Base-by-base conservation (phyloP, 2,888 invertebrate genomes). In the Trichacis sp. region DNA sequence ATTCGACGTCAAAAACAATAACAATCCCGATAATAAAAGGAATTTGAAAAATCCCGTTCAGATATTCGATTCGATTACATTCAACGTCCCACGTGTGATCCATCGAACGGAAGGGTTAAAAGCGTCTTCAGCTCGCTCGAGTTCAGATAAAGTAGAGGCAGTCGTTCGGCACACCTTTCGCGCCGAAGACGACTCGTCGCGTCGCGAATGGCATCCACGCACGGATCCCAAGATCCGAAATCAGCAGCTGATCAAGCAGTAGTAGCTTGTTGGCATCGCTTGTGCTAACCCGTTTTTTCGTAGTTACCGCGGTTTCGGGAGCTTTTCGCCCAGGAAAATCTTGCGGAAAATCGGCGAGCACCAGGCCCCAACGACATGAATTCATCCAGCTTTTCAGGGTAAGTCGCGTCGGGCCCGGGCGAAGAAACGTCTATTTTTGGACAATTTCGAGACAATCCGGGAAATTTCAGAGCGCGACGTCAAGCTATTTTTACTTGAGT, bases 181-280 rank as follows among this genome's bases (percentile, higher is more conserved):
- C 12, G 14, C 20, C 19, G 43, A 19, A 19, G 43, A 43, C 20
- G 43, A 43, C 43, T 43, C 43, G 18, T 18, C 15, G 43, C 43
- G 43, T 43, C 19, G 19, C 19, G 52, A 42, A 38, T 38, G 48
- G 33, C 45, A 51, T 46, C 30, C 30, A 49, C 48, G 62, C 58
- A 38, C 51, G 20, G 51, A 15, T 47, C 55, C 59, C 50, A 54
- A 61, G 59, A 52, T 58, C 65, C 60, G 54, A 52, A 56, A 63
- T 52, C 54, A 36, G 48, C 63, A 40, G 51, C 48, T 54, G 57
- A 60, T 57, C 60, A 57, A 59, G 70, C 76, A 80, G 81, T 80
- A 77, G 80, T 75, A 74, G 78, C 72, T 71, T 75, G 74, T 78
- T 75, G 75, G 76, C 75, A 78, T 80, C 79, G 78, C 42, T 47